Base-by-base conservation (phyloP, 2,888 invertebrate species). In the Cataglyphis altisquamis region DNA sequence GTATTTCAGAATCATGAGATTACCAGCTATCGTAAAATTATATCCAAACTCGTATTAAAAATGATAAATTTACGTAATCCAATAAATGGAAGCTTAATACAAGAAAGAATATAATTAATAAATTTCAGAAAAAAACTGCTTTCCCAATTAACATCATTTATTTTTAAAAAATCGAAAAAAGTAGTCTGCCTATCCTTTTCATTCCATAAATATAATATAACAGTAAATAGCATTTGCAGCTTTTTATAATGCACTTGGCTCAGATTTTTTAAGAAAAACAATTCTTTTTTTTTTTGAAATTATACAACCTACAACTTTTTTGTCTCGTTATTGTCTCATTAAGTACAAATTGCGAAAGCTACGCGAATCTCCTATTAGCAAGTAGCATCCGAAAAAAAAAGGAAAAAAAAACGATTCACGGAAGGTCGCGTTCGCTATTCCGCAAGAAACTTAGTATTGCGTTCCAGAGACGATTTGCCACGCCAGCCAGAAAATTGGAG, bases 401-500 rank as follows among this genome's bases (percentile, higher is more conserved):
- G 21, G 0, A 21, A 25, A 64, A 82, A n/a, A 57, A 62, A 82
- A 77, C 29, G 68, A 15, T 18, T 60, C 45, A 72, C 32, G 39
- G 10, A 63, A 72, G 21, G 6, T 55, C 29, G 21, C 41, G 60
- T 73, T 60, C 60, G 82, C 70, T 67, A 78, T 83, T 72, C 36
- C 48, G 32, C 21, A 48, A 48, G 18, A 55, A 91, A 89, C 78
- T 90, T 90, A 80, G 66, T 83, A 81, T 84, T 63, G 66, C 86
- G 75, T 86, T 89, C 68, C 75, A 63, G 75, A 81, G 85, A 88
- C 84, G 88, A 89, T 91, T 86, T 86, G 87, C 87, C 67, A 85
- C 66, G 77, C 85, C 86, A 88, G 86, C 68, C 84, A 87, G 91
- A 91, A 91, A 91, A 91, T 91, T 91, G 91, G 89, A 90, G 90